A percentile compares a stretch with the other conserved stretches of the same genome.
Evolutionary conservation across 2,888 invertebrate genomes (phyloP).

Genomic region (Nematopogon swammerdamellus): DNA sequence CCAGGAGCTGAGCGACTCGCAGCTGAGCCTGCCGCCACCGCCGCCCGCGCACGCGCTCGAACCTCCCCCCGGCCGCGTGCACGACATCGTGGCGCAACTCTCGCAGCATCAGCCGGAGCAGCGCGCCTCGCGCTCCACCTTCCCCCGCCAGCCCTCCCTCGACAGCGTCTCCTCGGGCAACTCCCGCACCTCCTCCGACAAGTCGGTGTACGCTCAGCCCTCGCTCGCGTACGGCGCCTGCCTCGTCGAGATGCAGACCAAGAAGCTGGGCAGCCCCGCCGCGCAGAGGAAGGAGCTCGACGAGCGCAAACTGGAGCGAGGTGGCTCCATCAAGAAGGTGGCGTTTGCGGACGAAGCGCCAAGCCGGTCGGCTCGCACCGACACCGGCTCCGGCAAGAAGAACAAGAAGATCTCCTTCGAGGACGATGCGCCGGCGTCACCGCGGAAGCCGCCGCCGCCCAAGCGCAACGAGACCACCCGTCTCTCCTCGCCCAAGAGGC

Average conservation of each 20-base stretch:
- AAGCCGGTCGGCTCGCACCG: constrained; percentile 25
- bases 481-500: constrained; percentile 72
- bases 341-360: constrained; percentile 60
- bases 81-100: constrained; percentile 39
- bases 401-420: constrained; percentile 63
- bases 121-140: constrained; percentile 21
- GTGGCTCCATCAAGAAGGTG: constrained; percentile 49
- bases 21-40: constrained; percentile 73
- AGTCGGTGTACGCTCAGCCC: constrained; percentile 32
- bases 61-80: constrained; percentile 31
- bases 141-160: constrained; percentile 55
- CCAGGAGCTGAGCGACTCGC: constrained; percentile 65
- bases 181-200: constrained; percentile 42
- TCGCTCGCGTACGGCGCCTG: constrained; percentile 47
- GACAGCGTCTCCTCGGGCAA: constrained; percentile 54
- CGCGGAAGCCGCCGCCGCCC: constrained; percentile 70
- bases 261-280: constrained; percentile 41
- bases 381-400: constrained; percentile 41
- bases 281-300: constrained; percentile 32
- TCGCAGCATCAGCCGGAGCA: constrained; percentile 1
- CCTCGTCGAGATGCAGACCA: constrained; percentile 54
- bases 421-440: constrained; percentile 54
- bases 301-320: constrained; percentile 38
- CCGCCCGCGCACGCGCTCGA: constrained; percentile 57
- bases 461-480: constrained; percentile 72